phyloP scores from a whole-genome alignment of 2,888 invertebrate genomes.

The Heliconius hortense region DNA sequence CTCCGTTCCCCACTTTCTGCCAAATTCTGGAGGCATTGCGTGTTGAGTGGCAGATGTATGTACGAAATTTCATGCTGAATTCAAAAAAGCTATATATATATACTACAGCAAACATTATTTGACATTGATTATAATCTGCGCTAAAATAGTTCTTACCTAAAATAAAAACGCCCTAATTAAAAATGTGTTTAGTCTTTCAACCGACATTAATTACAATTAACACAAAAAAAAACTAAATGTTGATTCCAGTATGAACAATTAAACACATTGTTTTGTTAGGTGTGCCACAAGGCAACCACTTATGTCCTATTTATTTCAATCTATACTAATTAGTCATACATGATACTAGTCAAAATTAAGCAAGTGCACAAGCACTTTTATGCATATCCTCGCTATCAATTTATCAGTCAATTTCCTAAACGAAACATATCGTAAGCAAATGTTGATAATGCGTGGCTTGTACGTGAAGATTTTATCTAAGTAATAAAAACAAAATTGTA shows the following conservation, averaged over 20 bases:
- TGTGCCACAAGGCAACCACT: constrained; percentile 10
- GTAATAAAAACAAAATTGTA: constrained; percentile 9
- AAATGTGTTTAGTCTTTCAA: not conserved
- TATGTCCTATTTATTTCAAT: constrained; percentile 10
- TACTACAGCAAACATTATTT: not conserved
- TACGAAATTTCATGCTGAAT: no score
- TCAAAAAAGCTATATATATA: not conserved
- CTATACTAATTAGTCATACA: not conserved
- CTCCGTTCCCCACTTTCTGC: no score
- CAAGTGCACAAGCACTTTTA: not conserved
- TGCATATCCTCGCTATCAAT: not conserved
- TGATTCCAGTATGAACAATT: not conserved
- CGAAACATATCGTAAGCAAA: constrained; percentile 13
- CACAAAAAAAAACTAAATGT: not conserved
- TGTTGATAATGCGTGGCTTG: not conserved
- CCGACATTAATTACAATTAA: not conserved
- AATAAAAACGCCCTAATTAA: not conserved
- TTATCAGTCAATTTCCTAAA: constrained; percentile 15
- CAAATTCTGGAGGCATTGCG: no score
- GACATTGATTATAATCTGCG: no score
- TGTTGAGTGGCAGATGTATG: no score
- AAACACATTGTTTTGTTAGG: not conserved
- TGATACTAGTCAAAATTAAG: not conserved
- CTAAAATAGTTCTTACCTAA: no score
- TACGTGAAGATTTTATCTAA: constrained; percentile 15